These are phyloP conservation scores for Hoplias malabaricus DNA, from an alignment of 2,113 vertebrate species.

Conservation along the genomic window DNA sequence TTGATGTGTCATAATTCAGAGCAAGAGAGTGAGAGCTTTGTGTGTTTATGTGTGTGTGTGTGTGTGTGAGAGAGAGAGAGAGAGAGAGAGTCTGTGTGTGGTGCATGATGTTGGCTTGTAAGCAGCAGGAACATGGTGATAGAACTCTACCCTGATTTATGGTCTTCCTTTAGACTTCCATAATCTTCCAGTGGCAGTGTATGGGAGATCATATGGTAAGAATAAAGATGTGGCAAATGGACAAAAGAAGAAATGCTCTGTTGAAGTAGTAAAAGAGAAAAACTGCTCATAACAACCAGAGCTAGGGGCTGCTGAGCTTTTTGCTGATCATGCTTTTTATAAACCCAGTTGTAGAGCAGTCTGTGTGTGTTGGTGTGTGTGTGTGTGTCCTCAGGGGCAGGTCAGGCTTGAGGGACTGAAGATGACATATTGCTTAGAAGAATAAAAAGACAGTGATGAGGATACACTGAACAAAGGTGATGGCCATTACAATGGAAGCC, in stretches of 20 bases:
- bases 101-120: background rate
- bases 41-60: background rate
- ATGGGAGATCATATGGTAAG: background rate
- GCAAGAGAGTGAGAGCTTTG: too few species aligned
- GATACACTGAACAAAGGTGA: background rate
- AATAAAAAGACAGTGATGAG: background rate
- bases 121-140: background rate
- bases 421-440: background rate
- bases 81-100: background rate
- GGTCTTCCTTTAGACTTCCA: background rate
- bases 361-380: background rate
- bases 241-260: background rate
- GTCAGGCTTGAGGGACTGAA: background rate
- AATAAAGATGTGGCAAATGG: conserved; percentile 2
- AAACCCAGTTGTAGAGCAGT: background rate
- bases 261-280: background rate
- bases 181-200: background rate
- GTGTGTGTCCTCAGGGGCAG: background rate
- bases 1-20: background rate
- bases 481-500: background rate
- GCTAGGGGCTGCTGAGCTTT: background rate
- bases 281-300: background rate
- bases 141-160: background rate
- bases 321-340: background rate
- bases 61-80: background rate